Evolutionary conservation across 2,797 vertebrate genomes (phyloP).

Genomic region (Loriculus beryllinus): DNA sequence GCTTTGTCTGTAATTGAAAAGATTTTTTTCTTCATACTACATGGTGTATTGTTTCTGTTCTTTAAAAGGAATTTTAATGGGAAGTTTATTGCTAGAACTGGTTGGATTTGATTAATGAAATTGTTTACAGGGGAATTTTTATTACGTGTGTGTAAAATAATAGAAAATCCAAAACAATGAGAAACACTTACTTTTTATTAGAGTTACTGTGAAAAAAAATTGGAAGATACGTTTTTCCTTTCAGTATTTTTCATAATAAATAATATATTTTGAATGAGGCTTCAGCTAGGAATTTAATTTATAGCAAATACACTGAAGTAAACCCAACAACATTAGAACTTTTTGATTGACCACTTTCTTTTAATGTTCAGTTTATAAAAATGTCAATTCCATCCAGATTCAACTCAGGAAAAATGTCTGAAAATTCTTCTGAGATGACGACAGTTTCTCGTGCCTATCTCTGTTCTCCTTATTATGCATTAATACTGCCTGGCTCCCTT

Average conservation of each 20-base stretch:
- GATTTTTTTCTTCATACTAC: not conserved
- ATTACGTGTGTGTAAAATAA: not conserved
- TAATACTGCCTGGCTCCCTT: conserved; percentile 17
- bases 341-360: not conserved
- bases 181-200: not conserved
- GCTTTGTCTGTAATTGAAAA: not conserved
- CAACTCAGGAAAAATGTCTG: conserved; percentile 1
- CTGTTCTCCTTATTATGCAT: not conserved
- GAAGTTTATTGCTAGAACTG: not conserved
- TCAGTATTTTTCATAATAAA: not conserved
- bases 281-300: not conserved
- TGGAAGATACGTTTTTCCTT: not conserved
- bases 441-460: not conserved
- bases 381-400: not conserved
- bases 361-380: not conserved
- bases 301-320: not conserved
- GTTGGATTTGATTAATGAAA: not conserved
- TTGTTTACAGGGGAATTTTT: not conserved
- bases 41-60: not conserved
- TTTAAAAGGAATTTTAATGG: not conserved
- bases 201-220: not conserved
- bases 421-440: conserved; percentile 47
- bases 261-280: not conserved
- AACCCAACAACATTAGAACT: not conserved
- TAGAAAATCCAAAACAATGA: not conserved